Percentiles rank a stretch among this genome's conserved stretches.
phyloP scores from a whole-genome alignment of 2,113 vertebrate species.

The Channa maculata region DNA sequence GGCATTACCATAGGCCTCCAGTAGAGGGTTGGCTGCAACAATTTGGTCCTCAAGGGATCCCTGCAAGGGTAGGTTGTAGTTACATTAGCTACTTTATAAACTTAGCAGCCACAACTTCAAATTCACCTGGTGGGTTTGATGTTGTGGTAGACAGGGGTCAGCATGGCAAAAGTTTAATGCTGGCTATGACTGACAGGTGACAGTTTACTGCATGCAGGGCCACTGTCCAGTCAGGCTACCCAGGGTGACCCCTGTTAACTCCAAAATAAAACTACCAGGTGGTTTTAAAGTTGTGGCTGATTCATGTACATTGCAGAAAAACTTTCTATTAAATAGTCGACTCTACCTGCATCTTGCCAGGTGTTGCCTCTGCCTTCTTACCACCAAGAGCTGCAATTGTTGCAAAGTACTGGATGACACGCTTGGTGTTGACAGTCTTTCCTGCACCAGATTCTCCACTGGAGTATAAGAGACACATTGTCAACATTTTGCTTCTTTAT shows the following conservation, averaged over 20 bases:
- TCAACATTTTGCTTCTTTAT: constrained; percentile 29
- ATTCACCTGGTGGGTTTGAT: too few species aligned
- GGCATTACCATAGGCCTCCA: constrained; percentile 89
- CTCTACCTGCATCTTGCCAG: constrained; percentile 86
- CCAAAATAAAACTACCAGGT: too few species aligned
- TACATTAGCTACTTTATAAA: not conserved
- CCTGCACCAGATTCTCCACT: constrained; percentile 96
- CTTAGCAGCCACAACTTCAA: too few species aligned
- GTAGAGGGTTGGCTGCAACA: constrained; percentile 81
- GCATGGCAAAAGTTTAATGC: too few species aligned
- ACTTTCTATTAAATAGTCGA: too few species aligned
- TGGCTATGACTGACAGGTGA: too few species aligned
- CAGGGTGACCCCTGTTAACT: too few species aligned
- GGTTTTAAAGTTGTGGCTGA: too few species aligned
- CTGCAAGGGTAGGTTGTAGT: not conserved
- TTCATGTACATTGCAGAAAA: too few species aligned
- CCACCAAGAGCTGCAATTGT: constrained; percentile 87
- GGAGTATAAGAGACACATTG: not conserved
- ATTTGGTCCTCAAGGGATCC: constrained; percentile 82
- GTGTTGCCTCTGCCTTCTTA: constrained; percentile 32
- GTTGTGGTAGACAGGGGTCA: too few species aligned
- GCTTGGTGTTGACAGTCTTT: constrained; percentile 95
- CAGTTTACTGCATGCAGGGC: too few species aligned
- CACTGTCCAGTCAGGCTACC: too few species aligned
- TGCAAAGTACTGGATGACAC: constrained; percentile 95